Evolutionary conservation across 2,113 vertebrate genomes (phyloP), one percentile per base, ranked within the genome.

Genomic region (Crotalus helleri): DNA sequence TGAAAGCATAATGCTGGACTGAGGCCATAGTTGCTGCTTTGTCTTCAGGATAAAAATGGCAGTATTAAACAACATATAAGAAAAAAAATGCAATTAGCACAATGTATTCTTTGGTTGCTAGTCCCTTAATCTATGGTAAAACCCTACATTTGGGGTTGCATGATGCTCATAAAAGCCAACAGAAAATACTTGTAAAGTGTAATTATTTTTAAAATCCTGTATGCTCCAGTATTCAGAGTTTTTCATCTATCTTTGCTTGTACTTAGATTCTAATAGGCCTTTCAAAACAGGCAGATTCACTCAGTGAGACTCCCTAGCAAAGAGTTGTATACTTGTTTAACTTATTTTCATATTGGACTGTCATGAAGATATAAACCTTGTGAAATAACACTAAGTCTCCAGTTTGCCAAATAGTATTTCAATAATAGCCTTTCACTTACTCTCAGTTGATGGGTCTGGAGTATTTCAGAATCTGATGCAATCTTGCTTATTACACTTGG

Each of bases 401-500:
- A 92, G 49, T 87, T 94, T 94, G 55, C 92, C 85, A 95, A 93
- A 44, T 44, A 51, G 87, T 59, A 85, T 95, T 91, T 59, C 44
- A 92, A 92, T 3, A 93, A 57, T 92, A 57, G 53, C 74, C 46
- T 92, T 39, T 46, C 39, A 26, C 90, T 91, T 90, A 0, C 87
- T 88, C 93, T 88, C 59, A 17, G 54, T 15, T 7, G 19, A 2
- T 92, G 44, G 54, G 4, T 93, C 85, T 95, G 94, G 92, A 91
- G 23, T 89, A 89, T n/a, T 96, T 96, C 92, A 94, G 91, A 91
- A 49, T 94, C 46, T 61, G 91, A 91, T 51, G 85, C 85, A 61
- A 87, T 93, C 0, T 26, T 92, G 92, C 90, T 6, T 26, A 94
- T 91, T 94, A 88, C 44, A 94, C 93, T 90, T 44, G 87, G 29